phyloP scores from a whole-genome alignment of 1,140 invertebrate species.

The Dermatophagoides farinae region DNA sequence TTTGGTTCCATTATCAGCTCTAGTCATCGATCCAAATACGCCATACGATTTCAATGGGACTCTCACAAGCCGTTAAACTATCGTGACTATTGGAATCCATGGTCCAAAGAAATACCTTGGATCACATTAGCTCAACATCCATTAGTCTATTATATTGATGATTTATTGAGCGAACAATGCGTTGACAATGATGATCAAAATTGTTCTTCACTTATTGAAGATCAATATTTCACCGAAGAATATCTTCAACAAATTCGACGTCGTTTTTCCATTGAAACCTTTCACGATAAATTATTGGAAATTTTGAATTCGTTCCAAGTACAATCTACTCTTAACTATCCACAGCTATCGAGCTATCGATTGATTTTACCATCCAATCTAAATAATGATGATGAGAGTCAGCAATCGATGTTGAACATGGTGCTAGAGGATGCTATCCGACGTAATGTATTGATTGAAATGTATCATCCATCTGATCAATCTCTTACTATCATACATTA shows the following conservation, averaged over 20 bases:
- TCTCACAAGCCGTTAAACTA: slow-evolving; percentile 41
- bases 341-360: too few relatives aligned
- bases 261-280: slow-evolving; percentile 1
- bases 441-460: neutral
- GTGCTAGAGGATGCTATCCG: too few relatives aligned
- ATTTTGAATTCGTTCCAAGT: slow-evolving; percentile 1
- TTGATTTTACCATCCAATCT: too few relatives aligned
- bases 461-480: neutral
- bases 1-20: neutral
- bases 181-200: neutral
- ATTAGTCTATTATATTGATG: slow-evolving; percentile 24
- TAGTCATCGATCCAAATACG: slow-evolving; percentile 39
- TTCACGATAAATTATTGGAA: slow-evolving; percentile 2
- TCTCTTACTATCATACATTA: neutral
- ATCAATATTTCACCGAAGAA: neutral
- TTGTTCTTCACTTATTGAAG: neutral
- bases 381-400: too few relatives aligned
- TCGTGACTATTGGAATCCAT: slow-evolving; percentile 63
- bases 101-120: slow-evolving; percentile 51
- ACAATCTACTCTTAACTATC: too few relatives aligned
- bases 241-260: neutral
- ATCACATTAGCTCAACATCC: slow-evolving; percentile 58
- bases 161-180: neutral
- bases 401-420: too few relatives aligned
- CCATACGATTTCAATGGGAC: slow-evolving; percentile 53